Evolutionary conservation across 2,797 vertebrate species (phyloP), one percentile per base, ranked within the genome.

Genomic region (Miichthys miiuy): DNA sequence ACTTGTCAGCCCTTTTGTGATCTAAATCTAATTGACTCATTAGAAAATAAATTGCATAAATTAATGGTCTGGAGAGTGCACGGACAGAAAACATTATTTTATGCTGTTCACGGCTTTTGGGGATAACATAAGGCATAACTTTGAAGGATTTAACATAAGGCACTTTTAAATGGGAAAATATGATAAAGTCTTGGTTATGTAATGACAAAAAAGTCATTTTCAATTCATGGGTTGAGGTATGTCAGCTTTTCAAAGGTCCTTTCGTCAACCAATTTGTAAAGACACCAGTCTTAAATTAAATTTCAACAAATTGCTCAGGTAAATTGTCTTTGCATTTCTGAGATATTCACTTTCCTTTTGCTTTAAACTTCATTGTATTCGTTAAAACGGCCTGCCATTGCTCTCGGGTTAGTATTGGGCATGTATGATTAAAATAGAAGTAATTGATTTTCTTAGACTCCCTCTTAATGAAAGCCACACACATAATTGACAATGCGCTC

Each of bases 1-100:
- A 93, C 90, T 86, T 79, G 72, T 82, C 76, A 83, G 82, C 74
- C 89, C 88, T 90, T 94, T 92, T 92, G 78, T 89, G 93, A 93
- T 92, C 83, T 87, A 82, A 83, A 89, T 92, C 85, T 94, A 94
- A 94, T 94, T 92, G 91, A 88, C 88, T 93, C 88, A 81, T 94
- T 94, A 93, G 79, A 77, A 91, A 87, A 87, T 89, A 88, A 93
- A 94, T 91, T 90, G 87, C 81, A 81, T 87, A 87, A 89, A 91
- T 92, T 91, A 93, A 93, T 94, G 91, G 86, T 80, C 77, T 87
- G 89, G 79, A 86, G 86, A 93, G 85, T 79, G 82, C 76, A 72
- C 30, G 7, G 85, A 87, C 85, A 66, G 79, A 91, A 89, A 78
- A 86, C 51, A 75, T 85, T 70, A 27, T 77, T 79, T 60, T 51